phyloP scores from a whole-genome alignment of 1,140 invertebrate genomes.

The Heliothis subflexa region DNA sequence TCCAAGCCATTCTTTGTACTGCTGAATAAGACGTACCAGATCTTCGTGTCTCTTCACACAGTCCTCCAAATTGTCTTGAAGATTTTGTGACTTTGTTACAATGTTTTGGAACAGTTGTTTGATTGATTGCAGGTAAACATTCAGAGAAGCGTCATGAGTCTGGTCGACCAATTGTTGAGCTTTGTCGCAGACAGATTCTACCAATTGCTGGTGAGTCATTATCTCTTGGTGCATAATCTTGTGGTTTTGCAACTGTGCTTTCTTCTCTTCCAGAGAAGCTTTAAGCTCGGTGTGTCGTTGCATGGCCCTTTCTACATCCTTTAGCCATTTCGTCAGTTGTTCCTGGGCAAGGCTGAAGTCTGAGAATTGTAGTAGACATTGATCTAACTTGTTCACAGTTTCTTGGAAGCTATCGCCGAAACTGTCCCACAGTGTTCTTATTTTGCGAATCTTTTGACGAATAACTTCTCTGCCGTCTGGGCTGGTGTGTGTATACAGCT shows the following conservation, averaged over 20 bases:
- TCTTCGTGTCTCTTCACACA: slow-evolving; percentile 95
- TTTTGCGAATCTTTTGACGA: slow-evolving; percentile 93
- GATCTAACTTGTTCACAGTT: slow-evolving; percentile 93
- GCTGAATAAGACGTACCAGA: slow-evolving; percentile 90
- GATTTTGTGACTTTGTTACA: slow-evolving; percentile 94
- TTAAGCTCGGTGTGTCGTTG: slow-evolving; percentile 96
- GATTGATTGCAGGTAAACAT: slow-evolving; percentile 95
- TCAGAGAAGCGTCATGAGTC: slow-evolving; percentile 94
- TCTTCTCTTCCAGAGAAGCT: slow-evolving; percentile 96
- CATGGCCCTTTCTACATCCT: slow-evolving; percentile 96
- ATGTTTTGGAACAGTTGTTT: slow-evolving; percentile 96
- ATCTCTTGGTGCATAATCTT: slow-evolving; percentile 98
- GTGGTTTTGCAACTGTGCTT: slow-evolving; percentile 97
- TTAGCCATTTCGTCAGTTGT: slow-evolving; percentile 96
- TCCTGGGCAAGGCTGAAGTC: slow-evolving; percentile 95
- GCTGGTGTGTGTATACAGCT: slow-evolving; percentile 96
- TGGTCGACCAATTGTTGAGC: slow-evolving; percentile 95
- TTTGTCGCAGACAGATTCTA: slow-evolving; percentile 96
- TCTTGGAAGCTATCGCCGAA: slow-evolving; percentile 94
- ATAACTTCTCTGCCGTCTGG: slow-evolving; percentile 97
- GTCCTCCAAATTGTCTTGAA: slow-evolving; percentile 94
- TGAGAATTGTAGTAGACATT: slow-evolving; percentile 95
- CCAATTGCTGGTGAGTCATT: slow-evolving; percentile 94
- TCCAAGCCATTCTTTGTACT: slow-evolving; percentile 93
- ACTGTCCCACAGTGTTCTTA: slow-evolving; percentile 95